phyloP scores from a whole-genome alignment of 2,888 invertebrate genomes.

The Parnassius apollo region DNA sequence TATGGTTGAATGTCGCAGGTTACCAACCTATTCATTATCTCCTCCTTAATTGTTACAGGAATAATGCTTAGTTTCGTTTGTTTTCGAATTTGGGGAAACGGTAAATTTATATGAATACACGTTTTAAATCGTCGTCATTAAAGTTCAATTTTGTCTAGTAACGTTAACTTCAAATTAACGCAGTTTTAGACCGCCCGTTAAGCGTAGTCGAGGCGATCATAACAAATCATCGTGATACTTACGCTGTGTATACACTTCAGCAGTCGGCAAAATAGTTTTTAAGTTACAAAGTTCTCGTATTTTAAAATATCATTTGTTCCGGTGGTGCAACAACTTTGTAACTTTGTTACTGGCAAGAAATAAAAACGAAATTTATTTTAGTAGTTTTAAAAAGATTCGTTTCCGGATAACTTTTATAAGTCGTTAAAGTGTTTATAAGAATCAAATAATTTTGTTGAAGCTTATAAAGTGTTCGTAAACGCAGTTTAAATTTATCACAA shows the following conservation, averaged over 20 bases:
- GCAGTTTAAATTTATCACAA: no score
- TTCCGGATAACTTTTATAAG: no score
- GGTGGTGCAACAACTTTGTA: conserved; percentile 1
- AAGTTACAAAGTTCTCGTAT: conserved; percentile 16
- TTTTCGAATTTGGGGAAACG: conserved; percentile 59
- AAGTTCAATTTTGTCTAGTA: conserved; percentile 44
- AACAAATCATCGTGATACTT: conserved; percentile 70
- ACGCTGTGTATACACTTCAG: conserved; percentile 32
- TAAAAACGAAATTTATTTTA: neutral
- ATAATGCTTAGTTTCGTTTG: conserved; percentile 71
- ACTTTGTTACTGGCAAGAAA: neutral
- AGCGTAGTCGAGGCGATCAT: conserved; percentile 66
- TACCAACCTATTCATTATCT: conserved; percentile 52
- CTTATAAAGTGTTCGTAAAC: no score
- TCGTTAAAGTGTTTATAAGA: no score
- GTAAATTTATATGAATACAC: conserved; percentile 34
- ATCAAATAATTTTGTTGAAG: no score
- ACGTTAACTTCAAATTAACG: conserved; percentile 45
- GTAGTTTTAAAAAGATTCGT: no score
- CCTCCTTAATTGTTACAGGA: conserved; percentile 70
- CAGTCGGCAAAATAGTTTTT: conserved; percentile 10
- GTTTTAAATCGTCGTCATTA: conserved; percentile 37
- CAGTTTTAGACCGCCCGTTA: conserved; percentile 71
- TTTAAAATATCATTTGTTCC: conserved; percentile 17
- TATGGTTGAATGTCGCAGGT: conserved; percentile 38